Base-by-base conservation (phyloP, 2,888 invertebrate genomes). In the Nephrocerus scutellatus region DNA sequence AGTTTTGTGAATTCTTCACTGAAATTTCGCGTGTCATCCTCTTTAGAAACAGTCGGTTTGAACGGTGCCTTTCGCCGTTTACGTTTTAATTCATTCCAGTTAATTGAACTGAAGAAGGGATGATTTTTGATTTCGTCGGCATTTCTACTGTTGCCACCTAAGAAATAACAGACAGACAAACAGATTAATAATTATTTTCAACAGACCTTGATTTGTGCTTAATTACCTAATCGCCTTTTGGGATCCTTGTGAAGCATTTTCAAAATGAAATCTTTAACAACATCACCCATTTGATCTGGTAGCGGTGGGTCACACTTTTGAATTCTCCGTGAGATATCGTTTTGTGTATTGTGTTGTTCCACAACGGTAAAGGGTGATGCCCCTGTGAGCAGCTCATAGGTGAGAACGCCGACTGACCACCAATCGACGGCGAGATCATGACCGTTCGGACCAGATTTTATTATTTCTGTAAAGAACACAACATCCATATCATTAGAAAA, bases 401-500 rank as follows among this genome's bases (percentile, higher is more conserved):
- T 90, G 30, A 97, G 72, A 3, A 97, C 95, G 6, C 95, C 95
- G 6, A 96, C 85, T 20, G 93, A 93, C 97, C 97, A 97, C 96
- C 96, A 97, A 72, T 97, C 97, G 6, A 95, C 96, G 33, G 92
- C 88, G 84, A 90, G 88, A 78, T 93, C 91, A 70, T 96, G 95
- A 15, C 96, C 96, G 51, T 82, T 79, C 38, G 80, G 82, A 45
- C 90, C 89, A 38, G 90, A 88, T 57, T 84, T 70, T 44, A 83
- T 82, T 25, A 82, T 81, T 63, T 83, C 75, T 45, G 67, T 5
- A 30, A 43, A 35, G 23, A 31, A 26, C 36, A 29, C 12, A 29
- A 9, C 9, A 3, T 3, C 21, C 15, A 13, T n/a, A n/a, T n/a
- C n/a, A n/a, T 15, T 7, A 13, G 23, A 30, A 31, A 34, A 40